Conservation (phyloP, 2,888 invertebrate species). For the Orthosia gothica region DNA sequence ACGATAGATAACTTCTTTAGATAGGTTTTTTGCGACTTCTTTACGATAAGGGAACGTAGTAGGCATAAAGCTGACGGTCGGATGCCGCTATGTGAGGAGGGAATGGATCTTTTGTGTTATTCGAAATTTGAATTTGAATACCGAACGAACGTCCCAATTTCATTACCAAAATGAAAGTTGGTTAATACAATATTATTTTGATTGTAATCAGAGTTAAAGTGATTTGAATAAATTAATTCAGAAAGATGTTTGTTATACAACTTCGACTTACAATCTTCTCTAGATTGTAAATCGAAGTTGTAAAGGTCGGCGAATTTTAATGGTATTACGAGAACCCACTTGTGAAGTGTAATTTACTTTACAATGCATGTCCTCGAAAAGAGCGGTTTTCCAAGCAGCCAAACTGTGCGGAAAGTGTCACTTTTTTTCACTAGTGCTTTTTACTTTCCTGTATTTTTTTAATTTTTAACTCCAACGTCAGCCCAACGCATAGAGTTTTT, state of each 20-base stretch:
- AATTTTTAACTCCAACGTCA: too few species aligned
- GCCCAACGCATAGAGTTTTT: too few species aligned
- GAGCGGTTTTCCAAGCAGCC: too few species aligned
- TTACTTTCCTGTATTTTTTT: too few species aligned
- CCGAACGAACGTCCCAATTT: constrained; percentile 50
- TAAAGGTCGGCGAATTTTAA: not conserved
- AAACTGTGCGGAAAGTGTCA: too few species aligned
- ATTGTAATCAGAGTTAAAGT: constrained; percentile 52
- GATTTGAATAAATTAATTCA: constrained; percentile 59
- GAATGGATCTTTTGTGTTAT: constrained; percentile 65
- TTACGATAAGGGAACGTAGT: constrained; percentile 59
- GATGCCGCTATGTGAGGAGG: constrained; percentile 53
- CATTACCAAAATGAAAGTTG: constrained; percentile 60
- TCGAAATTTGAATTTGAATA: constrained; percentile 67
- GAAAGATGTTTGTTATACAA: constrained; percentile 31
- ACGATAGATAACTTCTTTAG: constrained; percentile 61
- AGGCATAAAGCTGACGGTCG: constrained; percentile 52
- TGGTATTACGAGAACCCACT: not conserved
- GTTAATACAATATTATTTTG: constrained; percentile 54
- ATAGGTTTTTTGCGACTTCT: constrained; percentile 65
- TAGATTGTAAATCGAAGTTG: constrained; percentile 32
- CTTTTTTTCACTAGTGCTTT: too few species aligned
- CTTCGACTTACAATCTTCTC: too few species aligned
- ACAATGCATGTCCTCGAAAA: too few species aligned
- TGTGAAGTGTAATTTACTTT: not conserved